These are phyloP conservation scores for Hippocampus comes DNA, from an alignment of 2,113 vertebrate species.

Conservation along the genomic window DNA sequence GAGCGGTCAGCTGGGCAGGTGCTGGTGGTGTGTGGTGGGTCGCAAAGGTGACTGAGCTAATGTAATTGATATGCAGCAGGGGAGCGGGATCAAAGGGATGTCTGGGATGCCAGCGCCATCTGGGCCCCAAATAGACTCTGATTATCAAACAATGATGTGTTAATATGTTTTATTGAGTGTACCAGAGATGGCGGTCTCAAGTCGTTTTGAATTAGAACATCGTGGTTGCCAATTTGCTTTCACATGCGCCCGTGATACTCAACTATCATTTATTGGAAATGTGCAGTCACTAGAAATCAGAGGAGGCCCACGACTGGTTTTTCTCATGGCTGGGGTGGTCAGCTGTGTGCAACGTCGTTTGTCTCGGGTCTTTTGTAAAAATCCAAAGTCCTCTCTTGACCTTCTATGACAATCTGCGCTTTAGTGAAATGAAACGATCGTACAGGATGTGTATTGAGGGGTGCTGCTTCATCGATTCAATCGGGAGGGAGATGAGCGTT, in stretches of 20 bases:
- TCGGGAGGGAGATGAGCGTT: not conserved
- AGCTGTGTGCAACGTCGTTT: not conserved
- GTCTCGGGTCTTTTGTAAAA: not conserved
- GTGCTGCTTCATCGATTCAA: not conserved
- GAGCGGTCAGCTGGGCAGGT: conserved; percentile 33
- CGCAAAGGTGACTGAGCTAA: conserved; percentile 65
- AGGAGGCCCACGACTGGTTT: no score
- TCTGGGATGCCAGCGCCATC: conserved; percentile 44
- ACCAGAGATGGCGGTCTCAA: not conserved
- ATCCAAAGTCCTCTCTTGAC: no score
- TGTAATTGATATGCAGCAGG: conserved; percentile 60
- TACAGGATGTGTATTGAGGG: no score
- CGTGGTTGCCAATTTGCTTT: not conserved
- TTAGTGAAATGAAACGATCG: no score
- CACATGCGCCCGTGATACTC: no score
- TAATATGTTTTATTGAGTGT: conserved; percentile 52
- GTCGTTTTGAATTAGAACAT: not conserved
- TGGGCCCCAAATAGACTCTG: conserved; percentile 52
- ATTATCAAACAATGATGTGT: conserved; percentile 60
- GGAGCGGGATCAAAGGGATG: conserved; percentile 58
- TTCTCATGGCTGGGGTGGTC: no score
- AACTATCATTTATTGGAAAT: not conserved
- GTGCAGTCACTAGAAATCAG: not conserved
- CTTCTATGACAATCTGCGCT: no score
- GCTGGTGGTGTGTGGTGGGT: conserved; percentile 28